These are phyloP conservation scores for Alexandromys oeconomus DNA, from an alignment of 2,797 vertebrate genomes.

Conservation along the genomic window DNA sequence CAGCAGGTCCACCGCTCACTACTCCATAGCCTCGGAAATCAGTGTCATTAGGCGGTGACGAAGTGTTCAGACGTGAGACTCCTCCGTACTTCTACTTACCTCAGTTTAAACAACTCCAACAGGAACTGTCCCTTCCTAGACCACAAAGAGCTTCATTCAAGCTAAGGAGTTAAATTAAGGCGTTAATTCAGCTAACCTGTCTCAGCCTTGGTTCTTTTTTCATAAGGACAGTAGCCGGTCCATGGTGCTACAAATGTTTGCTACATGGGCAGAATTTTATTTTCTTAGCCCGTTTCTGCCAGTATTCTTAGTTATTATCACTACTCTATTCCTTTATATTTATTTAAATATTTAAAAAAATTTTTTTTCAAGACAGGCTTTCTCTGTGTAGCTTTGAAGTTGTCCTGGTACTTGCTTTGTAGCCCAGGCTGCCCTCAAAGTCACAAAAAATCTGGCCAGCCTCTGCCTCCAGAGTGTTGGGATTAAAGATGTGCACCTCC, in stretches of 20 bases:
- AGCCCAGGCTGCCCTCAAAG: too few species aligned
- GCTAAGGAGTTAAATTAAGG: too few species aligned
- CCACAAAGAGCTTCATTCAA: neutral
- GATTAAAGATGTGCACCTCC: too few species aligned
- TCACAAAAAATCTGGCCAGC: too few species aligned
- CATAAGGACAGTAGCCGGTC: neutral
- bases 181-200: neutral
- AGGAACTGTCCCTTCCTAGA: neutral
- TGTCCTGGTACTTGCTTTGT: too few species aligned
- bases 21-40: neutral
- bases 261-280: neutral
- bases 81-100: neutral
- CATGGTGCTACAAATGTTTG: neutral
- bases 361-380: too few species aligned
- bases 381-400: too few species aligned
- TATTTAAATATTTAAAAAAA: too few species aligned
- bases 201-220: neutral
- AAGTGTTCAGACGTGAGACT: neutral
- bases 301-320: constrained; percentile 43
- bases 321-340: neutral
- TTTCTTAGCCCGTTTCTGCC: constrained; percentile 28
- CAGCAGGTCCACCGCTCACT: neutral
- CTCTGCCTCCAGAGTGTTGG: too few species aligned
- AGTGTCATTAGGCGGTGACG: neutral
- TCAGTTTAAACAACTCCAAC: neutral